Conservation (phyloP, 2,888 invertebrate species). For the Ernsta delagoae region DNA sequence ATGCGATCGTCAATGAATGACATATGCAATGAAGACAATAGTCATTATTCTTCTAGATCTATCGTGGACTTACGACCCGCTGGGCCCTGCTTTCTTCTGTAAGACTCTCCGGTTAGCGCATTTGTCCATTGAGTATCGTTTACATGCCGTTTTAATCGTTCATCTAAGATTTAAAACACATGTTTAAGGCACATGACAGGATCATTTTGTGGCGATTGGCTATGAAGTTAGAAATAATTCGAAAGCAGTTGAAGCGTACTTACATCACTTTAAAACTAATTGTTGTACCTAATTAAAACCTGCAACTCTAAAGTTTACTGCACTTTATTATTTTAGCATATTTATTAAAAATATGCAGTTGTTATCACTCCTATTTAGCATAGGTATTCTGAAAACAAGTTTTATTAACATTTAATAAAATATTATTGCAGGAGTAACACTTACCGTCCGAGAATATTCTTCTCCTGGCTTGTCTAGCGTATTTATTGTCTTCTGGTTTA, state of each 20-base stretch:
- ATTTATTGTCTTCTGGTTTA: slow-evolving; percentile 85
- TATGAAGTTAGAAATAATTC: slow-evolving; percentile 8
- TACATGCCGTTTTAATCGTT: slow-evolving; percentile 75
- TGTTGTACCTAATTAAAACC: neutral
- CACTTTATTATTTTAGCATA: neutral
- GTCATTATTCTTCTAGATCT: slow-evolving; percentile 49
- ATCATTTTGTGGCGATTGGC: neutral
- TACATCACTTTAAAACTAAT: slow-evolving; percentile 8
- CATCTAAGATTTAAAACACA: slow-evolving; percentile 55
- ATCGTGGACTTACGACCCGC: slow-evolving; percentile 86
- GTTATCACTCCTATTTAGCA: neutral
- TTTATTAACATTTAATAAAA: neutral
- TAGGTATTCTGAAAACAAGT: neutral
- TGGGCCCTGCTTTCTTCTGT: slow-evolving; percentile 87
- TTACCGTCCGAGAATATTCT: slow-evolving; percentile 91
- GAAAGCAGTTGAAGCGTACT: slow-evolving; percentile 22
- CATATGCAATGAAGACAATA: slow-evolving; percentile 22
- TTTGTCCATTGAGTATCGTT: slow-evolving; percentile 71
- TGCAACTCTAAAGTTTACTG: neutral
- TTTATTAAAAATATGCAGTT: too few species aligned
- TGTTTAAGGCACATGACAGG: slow-evolving; percentile 7
- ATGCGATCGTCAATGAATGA: slow-evolving; percentile 67
- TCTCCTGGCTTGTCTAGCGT: slow-evolving; percentile 81
- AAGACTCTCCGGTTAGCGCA: slow-evolving; percentile 73
- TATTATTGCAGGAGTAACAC: slow-evolving; percentile 50